These are phyloP conservation scores for Corvus moneduloides DNA, from an alignment of 2,113 vertebrate genomes.

Conservation along the genomic window DNA sequence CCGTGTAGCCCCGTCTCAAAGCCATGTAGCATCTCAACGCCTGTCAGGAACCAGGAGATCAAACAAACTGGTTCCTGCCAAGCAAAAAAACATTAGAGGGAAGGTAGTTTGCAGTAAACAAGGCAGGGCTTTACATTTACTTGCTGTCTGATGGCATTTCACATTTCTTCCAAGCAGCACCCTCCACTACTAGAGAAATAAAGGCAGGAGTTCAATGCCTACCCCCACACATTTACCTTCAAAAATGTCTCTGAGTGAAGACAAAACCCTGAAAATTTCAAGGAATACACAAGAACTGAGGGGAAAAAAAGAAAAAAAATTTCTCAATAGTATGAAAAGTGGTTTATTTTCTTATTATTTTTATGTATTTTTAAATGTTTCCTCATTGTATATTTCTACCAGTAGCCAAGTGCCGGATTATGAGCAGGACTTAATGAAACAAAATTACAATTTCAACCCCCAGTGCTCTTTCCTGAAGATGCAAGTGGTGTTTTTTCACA, in stretches of 20 bases:
- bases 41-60: background rate
- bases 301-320: rapidly evolving
- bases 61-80: background rate
- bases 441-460: background rate
- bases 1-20: background rate
- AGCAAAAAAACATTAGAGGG: background rate
- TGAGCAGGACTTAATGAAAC: background rate
- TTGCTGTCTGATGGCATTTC: background rate
- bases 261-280: background rate
- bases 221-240: background rate
- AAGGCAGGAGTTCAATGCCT: background rate
- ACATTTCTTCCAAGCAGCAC: background rate
- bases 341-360: background rate
- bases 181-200: background rate
- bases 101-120: background rate
- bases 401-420: background rate
- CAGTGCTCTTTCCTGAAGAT: background rate
- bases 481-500: background rate
- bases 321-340: background rate
- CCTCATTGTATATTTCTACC: background rate
- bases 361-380: background rate
- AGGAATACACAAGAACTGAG: background rate
- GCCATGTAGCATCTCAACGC: background rate
- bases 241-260: background rate
- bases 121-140: background rate